These are phyloP conservation scores for Hypselothyrea guttata DNA, from an alignment of 2,888 invertebrate species.

Conservation along the genomic window DNA sequence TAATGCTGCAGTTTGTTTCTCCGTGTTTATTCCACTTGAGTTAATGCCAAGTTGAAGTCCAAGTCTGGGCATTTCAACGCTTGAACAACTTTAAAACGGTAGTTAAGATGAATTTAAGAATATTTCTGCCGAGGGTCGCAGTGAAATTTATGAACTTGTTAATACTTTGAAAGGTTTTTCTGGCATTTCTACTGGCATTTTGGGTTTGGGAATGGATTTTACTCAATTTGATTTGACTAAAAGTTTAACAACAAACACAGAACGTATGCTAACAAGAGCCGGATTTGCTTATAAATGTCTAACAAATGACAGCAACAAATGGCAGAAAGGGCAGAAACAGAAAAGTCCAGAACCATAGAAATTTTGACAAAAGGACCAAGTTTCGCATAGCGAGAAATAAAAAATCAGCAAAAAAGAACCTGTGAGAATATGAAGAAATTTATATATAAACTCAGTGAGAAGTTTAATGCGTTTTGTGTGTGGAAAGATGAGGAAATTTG, in stretches of 20 bases:
- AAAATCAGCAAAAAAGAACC: neutral
- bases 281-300: constrained; percentile 71
- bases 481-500: constrained; percentile 29
- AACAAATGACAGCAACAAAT: constrained; percentile 58
- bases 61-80: constrained; percentile 5
- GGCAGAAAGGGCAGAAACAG: constrained; percentile 1
- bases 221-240: constrained; percentile 58
- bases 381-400: constrained; percentile 39
- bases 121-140: constrained; percentile 18
- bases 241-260: constrained; percentile 47
- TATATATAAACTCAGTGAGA: constrained; percentile 44
- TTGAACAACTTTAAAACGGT: constrained; percentile 25
- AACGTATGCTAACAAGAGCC: constrained; percentile 50
- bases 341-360: constrained; percentile 4
- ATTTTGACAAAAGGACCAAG: constrained; percentile 51
- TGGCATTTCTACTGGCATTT: constrained; percentile 26
- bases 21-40: constrained; percentile 30
- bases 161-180: constrained; percentile 67
- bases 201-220: constrained; percentile 12
- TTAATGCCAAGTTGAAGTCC: constrained; percentile 14
- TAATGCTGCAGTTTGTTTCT: neutral
- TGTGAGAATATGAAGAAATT: neutral
- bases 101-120: constrained; percentile 39
- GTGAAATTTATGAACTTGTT: constrained; percentile 55
- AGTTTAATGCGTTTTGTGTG: constrained; percentile 37